Evolutionary conservation across 2,113 vertebrate species (phyloP).

Genomic region (Egretta garzetta): DNA sequence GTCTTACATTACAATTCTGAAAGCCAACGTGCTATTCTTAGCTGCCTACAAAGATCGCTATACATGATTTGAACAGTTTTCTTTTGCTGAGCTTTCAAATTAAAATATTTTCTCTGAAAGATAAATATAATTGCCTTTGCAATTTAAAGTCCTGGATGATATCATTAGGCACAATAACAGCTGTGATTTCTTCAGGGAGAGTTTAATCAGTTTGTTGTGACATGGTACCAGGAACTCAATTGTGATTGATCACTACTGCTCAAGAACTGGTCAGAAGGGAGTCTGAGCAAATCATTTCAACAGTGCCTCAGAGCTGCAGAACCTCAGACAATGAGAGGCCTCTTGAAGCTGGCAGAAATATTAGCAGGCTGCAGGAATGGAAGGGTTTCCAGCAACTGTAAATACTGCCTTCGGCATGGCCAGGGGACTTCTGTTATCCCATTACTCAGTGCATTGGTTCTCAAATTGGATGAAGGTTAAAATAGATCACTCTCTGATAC

Average conservation of each 20-base stretch:
- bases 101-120: slow-evolving; percentile 36
- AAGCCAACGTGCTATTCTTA: background rate
- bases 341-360: slow-evolving; percentile 27
- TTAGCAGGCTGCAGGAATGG: background rate
- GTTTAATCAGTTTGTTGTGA: slow-evolving; percentile 75
- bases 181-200: slow-evolving; percentile 76
- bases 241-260: slow-evolving; percentile 75
- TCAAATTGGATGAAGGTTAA: background rate
- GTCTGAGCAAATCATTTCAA: slow-evolving; percentile 56
- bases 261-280: slow-evolving; percentile 67
- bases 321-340: slow-evolving; percentile 24
- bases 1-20: background rate
- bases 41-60: background rate
- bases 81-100: slow-evolving; percentile 42
- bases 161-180: slow-evolving; percentile 69
- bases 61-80: background rate
- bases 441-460: background rate
- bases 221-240: slow-evolving; percentile 66
- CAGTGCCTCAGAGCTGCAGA: slow-evolving; percentile 21
- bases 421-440: background rate
- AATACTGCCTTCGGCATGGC: background rate
- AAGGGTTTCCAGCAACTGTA: background rate
- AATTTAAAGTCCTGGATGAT: slow-evolving; percentile 59
- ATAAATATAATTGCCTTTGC: slow-evolving; percentile 52
- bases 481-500: background rate